These are phyloP conservation scores for Galleria mellonella DNA, from an alignment of 1,140 invertebrate species.

Conservation along the genomic window DNA sequence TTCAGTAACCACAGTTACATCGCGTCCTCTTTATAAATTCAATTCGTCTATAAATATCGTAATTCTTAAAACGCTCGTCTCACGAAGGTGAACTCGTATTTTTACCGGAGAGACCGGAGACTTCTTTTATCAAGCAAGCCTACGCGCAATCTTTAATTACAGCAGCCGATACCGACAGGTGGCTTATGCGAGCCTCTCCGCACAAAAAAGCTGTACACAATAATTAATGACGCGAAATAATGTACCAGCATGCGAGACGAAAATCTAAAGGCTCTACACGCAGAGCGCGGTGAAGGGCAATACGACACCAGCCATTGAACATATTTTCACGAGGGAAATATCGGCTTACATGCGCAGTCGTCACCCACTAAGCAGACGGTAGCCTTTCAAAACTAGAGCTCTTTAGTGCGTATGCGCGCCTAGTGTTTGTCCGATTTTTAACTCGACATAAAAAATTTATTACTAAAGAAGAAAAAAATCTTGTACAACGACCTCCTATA, in stretches of 20 bases:
- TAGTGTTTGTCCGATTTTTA: slow-evolving; percentile 12
- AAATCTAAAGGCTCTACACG: slow-evolving; percentile 63
- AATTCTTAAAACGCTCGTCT: slow-evolving; percentile 14
- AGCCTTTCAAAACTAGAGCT: slow-evolving; percentile 30
- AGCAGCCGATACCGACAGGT: slow-evolving; percentile 46
- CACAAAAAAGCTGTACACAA: slow-evolving; percentile 43
- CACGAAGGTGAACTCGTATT: slow-evolving; percentile 39
- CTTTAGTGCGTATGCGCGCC: slow-evolving; percentile 17
- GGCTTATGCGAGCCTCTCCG: slow-evolving; percentile 46
- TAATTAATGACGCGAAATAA: slow-evolving; percentile 71
- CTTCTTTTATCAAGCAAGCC: slow-evolving; percentile 26
- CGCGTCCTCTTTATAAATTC: slow-evolving; percentile 5
- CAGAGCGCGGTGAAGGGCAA: slow-evolving; percentile 33
- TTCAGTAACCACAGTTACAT: too few relatives aligned
- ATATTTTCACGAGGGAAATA: slow-evolving; percentile 68
- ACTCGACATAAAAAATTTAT: background rate
- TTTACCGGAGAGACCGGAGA: slow-evolving; percentile 21
- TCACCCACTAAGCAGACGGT: slow-evolving; percentile 57
- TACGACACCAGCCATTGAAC: slow-evolving; percentile 64
- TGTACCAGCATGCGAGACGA: slow-evolving; percentile 67
- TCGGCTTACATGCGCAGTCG: slow-evolving; percentile 57
- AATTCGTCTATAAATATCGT: slow-evolving; percentile 13
- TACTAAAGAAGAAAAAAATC: slow-evolving; percentile 10
- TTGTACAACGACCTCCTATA: slow-evolving; percentile 1
- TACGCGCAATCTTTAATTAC: slow-evolving; percentile 53